Evolutionary conservation across 2,888 invertebrate genomes (phyloP), one percentile per base, ranked within the genome.

Genomic region (Corbicula japonica): DNA sequence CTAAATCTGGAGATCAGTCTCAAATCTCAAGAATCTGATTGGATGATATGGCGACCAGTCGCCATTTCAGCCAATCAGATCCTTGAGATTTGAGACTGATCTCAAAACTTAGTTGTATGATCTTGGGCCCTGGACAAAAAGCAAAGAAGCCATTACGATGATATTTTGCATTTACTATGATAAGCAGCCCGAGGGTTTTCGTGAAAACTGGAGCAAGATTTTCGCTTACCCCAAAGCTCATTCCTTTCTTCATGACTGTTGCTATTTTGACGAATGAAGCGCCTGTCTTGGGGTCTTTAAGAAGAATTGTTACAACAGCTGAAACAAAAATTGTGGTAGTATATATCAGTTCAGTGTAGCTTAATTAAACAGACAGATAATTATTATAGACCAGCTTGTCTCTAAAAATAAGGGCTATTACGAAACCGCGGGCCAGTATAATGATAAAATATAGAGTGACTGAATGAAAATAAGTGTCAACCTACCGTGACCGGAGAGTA

Each of bases 401-500:
- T 38, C 18, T 12, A 38, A 38, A 38, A 38, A 8, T 18, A 38
- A 38, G 8, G 15, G 15, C 8, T 38, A 38, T 12, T 38, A 38
- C 8, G 15, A 12, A 12, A 38, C 18, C 18, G 15, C 8, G 8
- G 15, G 15, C 8, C 18, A 38, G 15, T 38, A 12, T 12, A 38
- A 12, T 12, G 15, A 15, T 38, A 38, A 38, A 12, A 38, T 12
- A 38, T 38, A 38, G 15, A 12, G 8, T 12, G 15, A 12, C 18
- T 38, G 15, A 38, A 38, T 38, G 15, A 8, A 12, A 12, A 12
- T 12, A 23, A n/a, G 26, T 54, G 18, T n/a, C 12, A 0, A 60
- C 88, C 80, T 85, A 92, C 92, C 92, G 85, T 88, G 84, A 15
- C 93, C 93, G 5, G 92, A 91, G 1, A 93, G 76, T 48, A 93